A percentile compares a stretch with the other conserved stretches of the same genome.
These are phyloP conservation scores for Tanytarsus gracilentus DNA, from an alignment of 2,888 invertebrate species.

Conservation along the genomic window DNA sequence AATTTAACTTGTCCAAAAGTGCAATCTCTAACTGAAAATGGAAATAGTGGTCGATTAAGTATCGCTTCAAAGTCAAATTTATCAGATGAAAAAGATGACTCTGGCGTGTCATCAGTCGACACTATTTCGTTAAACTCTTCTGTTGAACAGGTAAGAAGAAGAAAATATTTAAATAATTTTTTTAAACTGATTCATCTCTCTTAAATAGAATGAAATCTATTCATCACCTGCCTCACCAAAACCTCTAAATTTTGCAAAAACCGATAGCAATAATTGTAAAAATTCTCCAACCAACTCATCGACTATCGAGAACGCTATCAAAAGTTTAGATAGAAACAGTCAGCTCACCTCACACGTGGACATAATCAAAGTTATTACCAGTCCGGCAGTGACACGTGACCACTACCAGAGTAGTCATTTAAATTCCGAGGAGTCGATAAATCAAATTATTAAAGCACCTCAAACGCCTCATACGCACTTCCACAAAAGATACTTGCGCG, in stretches of 20 bases:
- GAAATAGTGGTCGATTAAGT: slow-evolving; percentile 33
- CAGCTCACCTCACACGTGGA: slow-evolving; percentile 4
- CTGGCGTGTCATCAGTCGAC: slow-evolving; percentile 44
- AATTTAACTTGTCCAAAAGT: slow-evolving; percentile 30
- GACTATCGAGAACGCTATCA: neutral
- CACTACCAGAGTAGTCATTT: slow-evolving; percentile 12
- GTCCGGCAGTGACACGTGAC: neutral
- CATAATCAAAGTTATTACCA: neutral
- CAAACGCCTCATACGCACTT: slow-evolving; percentile 36
- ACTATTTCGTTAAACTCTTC: slow-evolving; percentile 41
- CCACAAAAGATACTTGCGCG: slow-evolving; percentile 42
- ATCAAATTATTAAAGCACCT: slow-evolving; percentile 21
- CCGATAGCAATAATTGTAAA: slow-evolving; percentile 18
- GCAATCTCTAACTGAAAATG: slow-evolving; percentile 29
- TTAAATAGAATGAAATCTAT: slow-evolving; percentile 8
- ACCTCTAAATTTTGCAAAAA: slow-evolving; percentile 12
- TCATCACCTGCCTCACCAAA: slow-evolving; percentile 19
- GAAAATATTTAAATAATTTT: slow-evolving; percentile 2
- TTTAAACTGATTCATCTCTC: neutral
- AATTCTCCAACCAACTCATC: neutral
- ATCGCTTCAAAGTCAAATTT: slow-evolving; percentile 43
- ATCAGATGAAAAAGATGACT: slow-evolving; percentile 49
- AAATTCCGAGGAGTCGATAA: slow-evolving; percentile 16
- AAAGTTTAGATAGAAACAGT: slow-evolving; percentile 15
- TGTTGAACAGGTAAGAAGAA: slow-evolving; percentile 31